phyloP scores from a whole-genome alignment of 2,113 vertebrate species.

The Coptodon bakossiorum region DNA sequence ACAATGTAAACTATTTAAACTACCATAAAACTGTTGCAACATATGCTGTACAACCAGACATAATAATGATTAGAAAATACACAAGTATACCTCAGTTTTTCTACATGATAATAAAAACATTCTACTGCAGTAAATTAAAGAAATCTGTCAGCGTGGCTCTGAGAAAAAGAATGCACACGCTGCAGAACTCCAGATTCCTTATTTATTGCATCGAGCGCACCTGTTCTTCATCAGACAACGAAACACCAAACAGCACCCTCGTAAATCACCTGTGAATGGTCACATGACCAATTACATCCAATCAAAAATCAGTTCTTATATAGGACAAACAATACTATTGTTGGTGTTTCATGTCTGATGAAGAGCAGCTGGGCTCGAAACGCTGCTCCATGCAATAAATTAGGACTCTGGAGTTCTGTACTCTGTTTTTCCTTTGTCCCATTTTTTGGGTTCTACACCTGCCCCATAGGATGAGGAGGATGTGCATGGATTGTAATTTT shows the following conservation, averaged over 20 bases:
- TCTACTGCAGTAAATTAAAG: neutral
- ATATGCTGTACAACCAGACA: neutral
- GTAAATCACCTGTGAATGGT: neutral
- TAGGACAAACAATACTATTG: neutral
- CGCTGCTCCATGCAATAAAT: neutral
- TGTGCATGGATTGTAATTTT: neutral
- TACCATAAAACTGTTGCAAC: neutral
- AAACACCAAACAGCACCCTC: neutral
- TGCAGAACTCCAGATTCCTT: neutral
- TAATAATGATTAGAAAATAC: neutral
- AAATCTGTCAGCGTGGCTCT: neutral
- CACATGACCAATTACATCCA: neutral
- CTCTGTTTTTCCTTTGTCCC: neutral
- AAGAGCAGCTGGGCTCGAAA: neutral
- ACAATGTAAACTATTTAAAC: neutral
- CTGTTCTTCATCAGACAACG: neutral
- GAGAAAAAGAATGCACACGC: neutral
- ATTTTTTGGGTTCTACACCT: neutral
- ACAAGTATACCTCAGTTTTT: neutral
- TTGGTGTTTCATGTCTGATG: neutral
- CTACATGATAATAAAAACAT: neutral
- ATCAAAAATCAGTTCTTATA: neutral
- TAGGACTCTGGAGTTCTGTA: neutral
- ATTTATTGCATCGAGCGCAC: neutral
- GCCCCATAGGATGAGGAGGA: neutral